A percentile compares a stretch with the other conserved stretches of the same genome.
Evolutionary conservation across 2,888 invertebrate species (phyloP).

Genomic region (Empis livida): DNA sequence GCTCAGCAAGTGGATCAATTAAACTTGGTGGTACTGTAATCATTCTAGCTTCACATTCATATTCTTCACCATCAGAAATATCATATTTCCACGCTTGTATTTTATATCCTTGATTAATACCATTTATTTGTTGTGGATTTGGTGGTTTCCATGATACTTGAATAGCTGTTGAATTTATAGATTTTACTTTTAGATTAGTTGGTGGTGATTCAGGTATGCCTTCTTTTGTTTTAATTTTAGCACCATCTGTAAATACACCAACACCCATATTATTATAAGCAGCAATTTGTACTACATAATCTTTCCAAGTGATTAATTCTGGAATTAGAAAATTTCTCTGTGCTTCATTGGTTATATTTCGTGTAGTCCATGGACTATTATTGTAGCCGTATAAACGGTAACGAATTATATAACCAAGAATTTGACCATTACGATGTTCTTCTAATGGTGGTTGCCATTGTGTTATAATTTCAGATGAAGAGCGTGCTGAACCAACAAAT

Average conservation of each 20-base stretch:
- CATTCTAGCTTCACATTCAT: slow-evolving; percentile 51
- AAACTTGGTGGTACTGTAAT: slow-evolving; percentile 81
- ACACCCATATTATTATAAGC: slow-evolving; percentile 95
- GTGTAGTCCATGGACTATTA: slow-evolving; percentile 80
- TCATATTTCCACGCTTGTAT: slow-evolving; percentile 71
- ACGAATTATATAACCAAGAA: slow-evolving; percentile 83
- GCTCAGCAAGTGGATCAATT: slow-evolving; percentile 75
- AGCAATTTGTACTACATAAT: slow-evolving; percentile 91
- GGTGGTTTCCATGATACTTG: slow-evolving; percentile 91
- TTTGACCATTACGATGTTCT: slow-evolving; percentile 89
- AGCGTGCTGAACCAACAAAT: slow-evolving; percentile 87
- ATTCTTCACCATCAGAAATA: slow-evolving; percentile 38
- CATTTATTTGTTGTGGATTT: slow-evolving; percentile 94
- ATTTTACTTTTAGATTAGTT: slow-evolving; percentile 59
- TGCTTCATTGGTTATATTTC: slow-evolving; percentile 87
- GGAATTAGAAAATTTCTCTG: slow-evolving; percentile 82
- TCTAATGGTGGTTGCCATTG: slow-evolving; percentile 95
- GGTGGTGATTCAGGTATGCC: slow-evolving; percentile 91
- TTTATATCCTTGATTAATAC: slow-evolving; percentile 93
- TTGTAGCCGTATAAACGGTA: slow-evolving; percentile 87
- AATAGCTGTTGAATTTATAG: slow-evolving; percentile 76
- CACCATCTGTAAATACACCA: slow-evolving; percentile 80
- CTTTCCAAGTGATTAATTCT: slow-evolving; percentile 94
- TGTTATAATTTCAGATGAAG: slow-evolving; percentile 88
- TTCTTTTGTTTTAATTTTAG: slow-evolving; percentile 90